A percentile compares a stretch with the other conserved stretches of the same genome.
These are phyloP conservation scores for Eupelmus urozonus DNA, from an alignment of 2,888 invertebrate species.

Conservation along the genomic window DNA sequence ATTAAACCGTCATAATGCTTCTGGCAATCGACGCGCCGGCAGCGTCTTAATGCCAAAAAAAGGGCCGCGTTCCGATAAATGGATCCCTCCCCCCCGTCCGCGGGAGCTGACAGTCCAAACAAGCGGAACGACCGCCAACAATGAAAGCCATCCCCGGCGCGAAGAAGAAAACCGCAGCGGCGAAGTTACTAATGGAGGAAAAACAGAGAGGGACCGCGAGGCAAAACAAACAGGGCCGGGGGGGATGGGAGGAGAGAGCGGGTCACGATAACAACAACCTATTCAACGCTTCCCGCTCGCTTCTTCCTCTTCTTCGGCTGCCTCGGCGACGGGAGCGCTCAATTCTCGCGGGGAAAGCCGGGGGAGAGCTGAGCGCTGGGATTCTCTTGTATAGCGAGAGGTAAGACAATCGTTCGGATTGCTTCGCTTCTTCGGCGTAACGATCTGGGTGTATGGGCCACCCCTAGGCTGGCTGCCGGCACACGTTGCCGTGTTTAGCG, in stretches of 20 bases:
- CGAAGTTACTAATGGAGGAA: slow-evolving; percentile 48
- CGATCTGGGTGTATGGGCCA: too few species aligned
- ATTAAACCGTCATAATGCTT: slow-evolving; percentile 49
- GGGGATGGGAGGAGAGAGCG: neutral
- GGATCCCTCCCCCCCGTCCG: neutral
- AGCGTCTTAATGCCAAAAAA: slow-evolving; percentile 19
- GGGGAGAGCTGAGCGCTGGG: neutral
- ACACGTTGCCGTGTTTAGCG: too few species aligned
- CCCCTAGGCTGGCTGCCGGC: too few species aligned
- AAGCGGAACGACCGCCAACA: slow-evolving; percentile 38
- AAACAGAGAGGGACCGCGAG: slow-evolving; percentile 24
- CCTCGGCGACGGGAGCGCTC: too few species aligned
- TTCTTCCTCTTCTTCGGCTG: too few species aligned
- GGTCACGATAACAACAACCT: slow-evolving; percentile 36
- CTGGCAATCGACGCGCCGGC: slow-evolving; percentile 25
- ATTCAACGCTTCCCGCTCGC: too few species aligned
- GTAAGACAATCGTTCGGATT: too few species aligned
- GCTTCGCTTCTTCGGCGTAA: too few species aligned
- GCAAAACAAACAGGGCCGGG: slow-evolving; percentile 10
- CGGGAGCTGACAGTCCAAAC: slow-evolving; percentile 33
- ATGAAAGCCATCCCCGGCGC: slow-evolving; percentile 39
- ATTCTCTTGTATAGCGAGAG: neutral
- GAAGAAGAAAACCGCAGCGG: neutral
- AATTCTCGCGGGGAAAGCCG: too few species aligned
- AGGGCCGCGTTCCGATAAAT: slow-evolving; percentile 45